Conservation (phyloP, 2,113 vertebrate species). For the Brachyistius frenatus region DNA sequence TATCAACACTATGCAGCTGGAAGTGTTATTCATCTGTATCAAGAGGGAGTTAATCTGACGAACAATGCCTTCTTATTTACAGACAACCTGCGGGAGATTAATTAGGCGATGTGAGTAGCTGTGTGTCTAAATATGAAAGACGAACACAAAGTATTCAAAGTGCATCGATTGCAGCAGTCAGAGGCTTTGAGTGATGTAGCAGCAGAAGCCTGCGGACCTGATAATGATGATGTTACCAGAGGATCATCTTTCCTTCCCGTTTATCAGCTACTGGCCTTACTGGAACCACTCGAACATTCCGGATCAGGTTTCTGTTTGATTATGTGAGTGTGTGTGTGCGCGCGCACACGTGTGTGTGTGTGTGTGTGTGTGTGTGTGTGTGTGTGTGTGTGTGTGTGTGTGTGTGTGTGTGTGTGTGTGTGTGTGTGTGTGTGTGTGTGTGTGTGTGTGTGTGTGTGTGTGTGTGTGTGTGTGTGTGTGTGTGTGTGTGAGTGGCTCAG, state of each 20-base stretch:
- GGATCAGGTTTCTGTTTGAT: slow-evolving; percentile 68
- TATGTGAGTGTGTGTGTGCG: slow-evolving; percentile 23
- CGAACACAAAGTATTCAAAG: slow-evolving; percentile 57
- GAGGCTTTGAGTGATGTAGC: slow-evolving; percentile 54
- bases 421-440: too few species aligned
- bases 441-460: too few species aligned
- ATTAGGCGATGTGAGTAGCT: slow-evolving; percentile 39
- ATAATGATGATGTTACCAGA: slow-evolving; percentile 76
- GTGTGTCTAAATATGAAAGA: slow-evolving; percentile 52
- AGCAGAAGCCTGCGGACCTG: slow-evolving; percentile 58
- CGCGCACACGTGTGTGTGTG: too few species aligned
- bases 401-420: too few species aligned
- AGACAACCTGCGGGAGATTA: slow-evolving; percentile 50
- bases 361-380: too few species aligned
- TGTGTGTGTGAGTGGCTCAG: slow-evolving; percentile 24
- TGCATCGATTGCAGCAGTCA: slow-evolving; percentile 58
- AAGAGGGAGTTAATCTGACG: slow-evolving; percentile 33
- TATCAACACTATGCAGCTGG: slow-evolving; percentile 22
- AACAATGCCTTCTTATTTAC: slow-evolving; percentile 50
- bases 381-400: too few species aligned
- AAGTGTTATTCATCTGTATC: slow-evolving; percentile 17
- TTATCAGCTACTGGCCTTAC: slow-evolving; percentile 76
- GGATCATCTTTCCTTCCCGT: slow-evolving; percentile 81
- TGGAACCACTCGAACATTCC: slow-evolving; percentile 68
- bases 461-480: slow-evolving; percentile 22